Evolutionary conservation across 2,797 vertebrate genomes (phyloP), one percentile per base, ranked within the genome.

Genomic region (Melanotaenia boesemani): DNA sequence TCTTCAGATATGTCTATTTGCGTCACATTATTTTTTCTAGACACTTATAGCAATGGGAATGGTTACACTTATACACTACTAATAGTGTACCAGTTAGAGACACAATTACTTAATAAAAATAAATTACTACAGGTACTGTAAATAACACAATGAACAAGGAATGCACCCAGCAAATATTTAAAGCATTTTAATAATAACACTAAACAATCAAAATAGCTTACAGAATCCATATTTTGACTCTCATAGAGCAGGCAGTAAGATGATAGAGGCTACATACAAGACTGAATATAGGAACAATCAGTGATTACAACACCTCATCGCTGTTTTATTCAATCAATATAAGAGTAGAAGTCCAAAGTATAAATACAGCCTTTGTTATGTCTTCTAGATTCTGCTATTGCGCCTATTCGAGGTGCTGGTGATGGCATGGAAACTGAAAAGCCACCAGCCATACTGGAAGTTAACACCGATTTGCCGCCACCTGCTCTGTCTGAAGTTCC

Each of bases 341-440:
- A n/a, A 48, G 11, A 12, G n/a, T 39, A 55, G 4, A 24, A 59
- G 57, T 1, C 0, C 2, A 30, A n/a, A 37, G 1, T 57, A 1
- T 67, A 44, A 76, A 67, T 36, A 2, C 3, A 11, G 5, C 30
- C 2, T n/a, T 50, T 67, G 1, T 68, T 58, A 5, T 24, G 39
- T 68, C 7, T 46, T 60, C 0, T 74, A 91, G 93, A 66, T 76
- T 87, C 90, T 39, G 84, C 92, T 63, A 76, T 83, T 0, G 92
- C 95, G 75, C 95, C 95, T 5, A 32, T 99, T 60, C 94, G 98
- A 86, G 95, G 97, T 54, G 91, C 97, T 39, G 98, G 97, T 6
- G 98, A 99, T 95, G 98, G 98, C 86, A 99, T 99, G 98, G 98
- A 99, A 95, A 99, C 92, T 0, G 94, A 97, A 79, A 95, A 96